Percentiles rank a stretch among this genome's conserved stretches.
Conservation (phyloP, 2,888 invertebrate species). For the Mythimna ferrago region DNA sequence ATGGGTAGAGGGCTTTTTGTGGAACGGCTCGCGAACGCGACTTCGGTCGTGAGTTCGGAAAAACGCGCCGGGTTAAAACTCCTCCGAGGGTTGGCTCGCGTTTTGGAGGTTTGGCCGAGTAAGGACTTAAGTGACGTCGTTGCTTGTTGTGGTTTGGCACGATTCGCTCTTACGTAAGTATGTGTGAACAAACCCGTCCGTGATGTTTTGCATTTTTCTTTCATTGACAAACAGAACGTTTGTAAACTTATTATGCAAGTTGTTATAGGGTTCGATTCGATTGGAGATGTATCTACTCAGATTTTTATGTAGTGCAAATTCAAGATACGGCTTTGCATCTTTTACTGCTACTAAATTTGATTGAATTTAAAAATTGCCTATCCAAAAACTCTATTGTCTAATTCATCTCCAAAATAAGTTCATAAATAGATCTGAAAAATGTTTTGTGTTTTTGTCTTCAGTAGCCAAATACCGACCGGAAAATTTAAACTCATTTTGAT, state of each 20-base stretch:
- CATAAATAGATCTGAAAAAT: neutral
- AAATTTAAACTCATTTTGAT: neutral
- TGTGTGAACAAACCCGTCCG: constrained; percentile 38
- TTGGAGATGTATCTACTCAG: neutral
- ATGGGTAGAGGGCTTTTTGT: constrained; percentile 76
- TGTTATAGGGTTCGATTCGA: constrained; percentile 17
- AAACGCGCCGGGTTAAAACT: constrained; percentile 66
- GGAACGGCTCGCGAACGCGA: constrained; percentile 67
- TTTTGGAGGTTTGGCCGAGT: constrained; percentile 42
- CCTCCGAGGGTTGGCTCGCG: constrained; percentile 61
- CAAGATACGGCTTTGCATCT: too few species aligned
- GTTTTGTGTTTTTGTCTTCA: neutral
- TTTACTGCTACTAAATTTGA: too few species aligned
- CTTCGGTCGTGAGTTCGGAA: constrained; percentile 68
- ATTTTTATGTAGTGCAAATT: neutral
- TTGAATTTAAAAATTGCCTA: too few species aligned
- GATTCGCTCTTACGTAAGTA: constrained; percentile 41
- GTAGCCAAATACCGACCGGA: neutral
- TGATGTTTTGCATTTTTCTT: constrained; percentile 38
- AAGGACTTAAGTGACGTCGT: constrained; percentile 55
- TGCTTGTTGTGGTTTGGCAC: constrained; percentile 53
- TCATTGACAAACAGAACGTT: constrained; percentile 10
- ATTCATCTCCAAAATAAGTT: too few species aligned
- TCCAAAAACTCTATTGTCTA: too few species aligned
- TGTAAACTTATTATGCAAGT: constrained; percentile 8